phyloP scores from a whole-genome alignment of 2,888 invertebrate genomes.

The Halictus quadricinctus region DNA sequence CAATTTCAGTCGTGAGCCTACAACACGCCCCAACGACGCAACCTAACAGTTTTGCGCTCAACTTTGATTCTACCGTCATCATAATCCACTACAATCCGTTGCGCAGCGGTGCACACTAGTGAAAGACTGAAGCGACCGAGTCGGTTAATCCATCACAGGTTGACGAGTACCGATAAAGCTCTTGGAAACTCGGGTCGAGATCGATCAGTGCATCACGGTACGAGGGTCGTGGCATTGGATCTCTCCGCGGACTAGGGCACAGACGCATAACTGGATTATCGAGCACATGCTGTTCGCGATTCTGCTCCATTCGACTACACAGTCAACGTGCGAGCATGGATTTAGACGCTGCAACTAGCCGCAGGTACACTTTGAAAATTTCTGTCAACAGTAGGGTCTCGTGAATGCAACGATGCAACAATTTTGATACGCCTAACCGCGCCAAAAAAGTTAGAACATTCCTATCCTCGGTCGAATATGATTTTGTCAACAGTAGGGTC shows the following conservation, averaged over 20 bases:
- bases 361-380: too few species aligned
- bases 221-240: slow-evolving; percentile 2
- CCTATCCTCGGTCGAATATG: too few species aligned
- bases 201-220: neutral
- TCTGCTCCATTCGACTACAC: neutral
- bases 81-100: too few species aligned
- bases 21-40: too few species aligned
- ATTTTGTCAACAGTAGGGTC: too few species aligned
- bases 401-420: neutral
- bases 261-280: slow-evolving; percentile 1
- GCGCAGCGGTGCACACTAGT: too few species aligned
- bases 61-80: too few species aligned
- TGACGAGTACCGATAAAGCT: neutral
- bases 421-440: neutral
- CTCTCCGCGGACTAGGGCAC: neutral
- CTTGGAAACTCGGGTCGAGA: neutral
- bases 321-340: neutral
- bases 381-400: neutral
- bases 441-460: too few species aligned
- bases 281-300: neutral
- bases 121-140: too few species aligned
- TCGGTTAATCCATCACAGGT: neutral
- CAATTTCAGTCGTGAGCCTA: too few species aligned
- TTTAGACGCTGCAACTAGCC: too few species aligned
- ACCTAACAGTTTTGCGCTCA: too few species aligned